phyloP scores from a whole-genome alignment of 2,113 vertebrate genomes.

The Bambusicola thoracicus region DNA sequence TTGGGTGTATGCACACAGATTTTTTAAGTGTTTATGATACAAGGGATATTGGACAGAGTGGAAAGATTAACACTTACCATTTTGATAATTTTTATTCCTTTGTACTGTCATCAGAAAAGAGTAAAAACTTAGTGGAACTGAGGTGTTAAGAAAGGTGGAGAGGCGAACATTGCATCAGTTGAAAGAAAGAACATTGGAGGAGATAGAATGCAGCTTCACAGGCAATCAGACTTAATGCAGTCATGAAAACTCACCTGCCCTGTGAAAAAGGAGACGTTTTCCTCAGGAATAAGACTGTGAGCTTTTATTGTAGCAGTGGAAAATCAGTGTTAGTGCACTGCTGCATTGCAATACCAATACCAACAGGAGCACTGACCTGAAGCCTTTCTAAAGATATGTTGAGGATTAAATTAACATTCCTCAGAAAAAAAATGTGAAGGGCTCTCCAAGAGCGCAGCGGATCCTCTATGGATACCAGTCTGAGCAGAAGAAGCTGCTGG shows the following conservation, averaged over 20 bases:
- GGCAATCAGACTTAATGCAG: not conserved
- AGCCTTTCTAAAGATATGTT: not conserved
- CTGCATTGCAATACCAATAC: not conserved
- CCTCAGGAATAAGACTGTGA: not conserved
- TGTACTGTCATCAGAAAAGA: not conserved
- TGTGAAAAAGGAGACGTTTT: not conserved
- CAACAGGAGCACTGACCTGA: not conserved
- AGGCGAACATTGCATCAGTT: not conserved
- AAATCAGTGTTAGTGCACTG: not conserved
- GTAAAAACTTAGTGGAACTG: not conserved
- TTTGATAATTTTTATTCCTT: not conserved
- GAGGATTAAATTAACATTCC: not conserved
- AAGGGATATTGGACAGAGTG: not conserved
- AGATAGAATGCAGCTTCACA: not conserved
- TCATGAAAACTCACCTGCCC: not conserved
- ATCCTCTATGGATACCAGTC: not conserved
- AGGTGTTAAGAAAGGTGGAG: not conserved
- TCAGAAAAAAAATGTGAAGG: not conserved
- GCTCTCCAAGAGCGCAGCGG: not conserved
- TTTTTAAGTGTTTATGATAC: not conserved
- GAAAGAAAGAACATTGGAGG: not conserved
- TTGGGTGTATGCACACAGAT: not conserved
- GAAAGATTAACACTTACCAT: not conserved
- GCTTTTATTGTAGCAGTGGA: not conserved
- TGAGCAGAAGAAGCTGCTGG: not conserved